Percentiles rank a stretch among this genome's conserved stretches.
Conservation (phyloP, 2,888 invertebrate genomes). For the Augochlorella aurata region DNA sequence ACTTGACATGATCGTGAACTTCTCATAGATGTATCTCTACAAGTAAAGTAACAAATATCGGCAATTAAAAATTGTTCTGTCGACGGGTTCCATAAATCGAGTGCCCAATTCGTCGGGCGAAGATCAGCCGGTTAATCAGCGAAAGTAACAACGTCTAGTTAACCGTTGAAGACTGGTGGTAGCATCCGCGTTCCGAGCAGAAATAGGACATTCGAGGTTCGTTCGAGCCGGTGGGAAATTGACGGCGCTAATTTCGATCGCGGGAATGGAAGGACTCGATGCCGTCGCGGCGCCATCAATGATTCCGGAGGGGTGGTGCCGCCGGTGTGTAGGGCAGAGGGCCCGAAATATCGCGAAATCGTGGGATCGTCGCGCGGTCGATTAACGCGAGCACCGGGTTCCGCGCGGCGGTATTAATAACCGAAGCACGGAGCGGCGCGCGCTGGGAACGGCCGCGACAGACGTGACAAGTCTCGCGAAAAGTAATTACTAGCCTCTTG, state of each 20-base stretch:
- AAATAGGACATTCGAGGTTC: not conserved
- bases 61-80: too few relatives aligned
- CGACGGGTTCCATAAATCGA: too few relatives aligned
- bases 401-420: slow-evolving; percentile 60
- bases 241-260: not conserved
- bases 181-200: too few relatives aligned
- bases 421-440: slow-evolving; percentile 44
- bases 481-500: slow-evolving; percentile 69
- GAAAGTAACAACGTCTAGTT: too few relatives aligned
- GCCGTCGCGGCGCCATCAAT: not conserved
- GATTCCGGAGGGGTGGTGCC: not conserved
- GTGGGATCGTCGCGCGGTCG: slow-evolving; percentile 41
- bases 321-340: not conserved
- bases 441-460: slow-evolving; percentile 43
- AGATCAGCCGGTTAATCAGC: too few relatives aligned
- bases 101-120: too few relatives aligned
- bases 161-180: too few relatives aligned
- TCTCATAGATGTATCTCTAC: too few relatives aligned
- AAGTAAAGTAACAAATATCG: too few relatives aligned
- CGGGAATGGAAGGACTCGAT: not conserved
- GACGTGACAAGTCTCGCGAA: slow-evolving; percentile 64
- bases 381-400: slow-evolving; percentile 53
- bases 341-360: slow-evolving; percentile 42
- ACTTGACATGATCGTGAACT: too few relatives aligned
- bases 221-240: not conserved